phyloP scores from a whole-genome alignment of 1,140 invertebrate species.

The Pectinophora gossypiella region DNA sequence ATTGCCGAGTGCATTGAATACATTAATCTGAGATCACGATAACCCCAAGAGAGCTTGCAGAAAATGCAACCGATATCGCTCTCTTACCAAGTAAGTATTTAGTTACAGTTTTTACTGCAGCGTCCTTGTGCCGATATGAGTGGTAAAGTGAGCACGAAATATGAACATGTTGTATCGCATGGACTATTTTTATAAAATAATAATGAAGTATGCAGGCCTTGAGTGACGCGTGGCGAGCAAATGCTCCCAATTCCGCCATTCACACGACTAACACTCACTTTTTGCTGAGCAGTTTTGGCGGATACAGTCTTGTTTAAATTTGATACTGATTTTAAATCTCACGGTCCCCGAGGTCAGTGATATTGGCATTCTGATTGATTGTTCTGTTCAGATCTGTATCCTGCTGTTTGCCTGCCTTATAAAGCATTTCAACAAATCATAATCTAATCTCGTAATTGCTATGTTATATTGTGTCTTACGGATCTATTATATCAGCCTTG shows the following conservation, averaged over 20 bases:
- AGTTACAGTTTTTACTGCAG: not conserved
- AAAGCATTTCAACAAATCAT: not conserved
- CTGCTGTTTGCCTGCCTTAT: not conserved
- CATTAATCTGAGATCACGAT: not conserved
- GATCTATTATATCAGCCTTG: not conserved
- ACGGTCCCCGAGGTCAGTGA: conserved; percentile 4
- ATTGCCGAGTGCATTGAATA: not conserved
- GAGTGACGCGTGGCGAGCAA: conserved; percentile 25
- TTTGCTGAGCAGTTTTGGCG: conserved; percentile 4
- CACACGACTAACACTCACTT: conserved; percentile 35
- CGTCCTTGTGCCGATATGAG: not conserved
- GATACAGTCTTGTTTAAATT: not conserved
- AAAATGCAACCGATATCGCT: not conserved
- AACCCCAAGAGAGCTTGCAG: not conserved
- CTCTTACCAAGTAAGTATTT: not conserved
- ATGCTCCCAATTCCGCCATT: conserved; percentile 56
- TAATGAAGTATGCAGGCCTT: conserved; percentile 36
- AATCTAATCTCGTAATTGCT: not conserved
- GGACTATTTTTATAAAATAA: conserved; percentile 19
- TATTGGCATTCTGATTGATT: not conserved
- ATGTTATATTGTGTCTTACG: not conserved
- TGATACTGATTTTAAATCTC: conserved; percentile 8
- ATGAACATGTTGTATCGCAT: not conserved
- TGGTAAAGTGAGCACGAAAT: not conserved
- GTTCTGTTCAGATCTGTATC: not conserved